Base-by-base conservation (phyloP, 2,888 invertebrate genomes). In the Noctua janthina region DNA sequence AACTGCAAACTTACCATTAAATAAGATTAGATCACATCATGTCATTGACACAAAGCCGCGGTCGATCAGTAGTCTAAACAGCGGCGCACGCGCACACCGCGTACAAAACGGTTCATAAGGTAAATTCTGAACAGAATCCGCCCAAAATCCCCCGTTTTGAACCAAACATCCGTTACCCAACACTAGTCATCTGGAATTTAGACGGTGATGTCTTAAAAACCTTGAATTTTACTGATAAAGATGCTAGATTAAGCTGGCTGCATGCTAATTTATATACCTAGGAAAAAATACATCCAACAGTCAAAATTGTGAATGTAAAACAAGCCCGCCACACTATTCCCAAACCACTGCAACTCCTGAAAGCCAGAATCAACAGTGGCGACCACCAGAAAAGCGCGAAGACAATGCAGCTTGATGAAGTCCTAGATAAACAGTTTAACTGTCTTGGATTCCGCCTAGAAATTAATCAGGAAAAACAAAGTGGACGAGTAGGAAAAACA, bases 1-100 rank as follows among this genome's bases (percentile, higher is more conserved):
- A 54, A 67, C 46, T 39, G 8, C 17, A 66, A 69, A 29, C 46
- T 35, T 2, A 59, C 54, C 83, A 84, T 78, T 66, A 78, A 79
- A 74, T 76, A 82, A 87, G 87, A 91, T 91, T 89, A 91, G 86
- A 91, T 88, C 90, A 90, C 88, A 89, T 88, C 88, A 88, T 88
- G 90, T 90, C 92, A 91, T 89, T 92, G 90, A 91, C 91, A 91
- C 88, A 90, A 84, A 86, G 87, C 82, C 74, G 62, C 73, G 69
- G 67, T 76, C 49, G 76, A 90, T 91, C 89, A 89, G 91, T 87
- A 92, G 87, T 92, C 91, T 15, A 72, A 29, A 75, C 49, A 72
- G 76, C 84, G 69, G 64, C 76, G 68, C 76, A 76, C 62, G 56
- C 90, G 84, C 89, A 77, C 66, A 8, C 54, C n/a, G 88, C 78